A percentile compares a stretch with the other conserved stretches of the same genome.
Conservation (phyloP, 1,140 invertebrate genomes). For the Trissolcus basalis region DNA sequence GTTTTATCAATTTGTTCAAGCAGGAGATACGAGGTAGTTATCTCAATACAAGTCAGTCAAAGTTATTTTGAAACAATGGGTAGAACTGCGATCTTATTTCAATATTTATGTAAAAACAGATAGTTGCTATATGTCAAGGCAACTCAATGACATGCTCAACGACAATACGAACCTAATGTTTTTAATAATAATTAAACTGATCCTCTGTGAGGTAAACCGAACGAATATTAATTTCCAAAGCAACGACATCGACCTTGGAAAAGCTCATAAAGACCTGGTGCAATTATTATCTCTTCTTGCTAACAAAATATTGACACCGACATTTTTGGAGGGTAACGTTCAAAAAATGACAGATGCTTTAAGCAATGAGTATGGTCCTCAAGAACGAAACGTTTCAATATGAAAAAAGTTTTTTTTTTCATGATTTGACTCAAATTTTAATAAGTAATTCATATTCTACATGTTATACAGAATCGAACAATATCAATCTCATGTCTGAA, state of each 20-base stretch:
- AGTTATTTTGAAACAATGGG: conserved; percentile 6
- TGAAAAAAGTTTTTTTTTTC: too few relatives aligned
- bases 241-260: conserved; percentile 5
- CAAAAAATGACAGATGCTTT: not conserved
- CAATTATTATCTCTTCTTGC: not conserved
- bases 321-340: too few relatives aligned
- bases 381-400: too few relatives aligned
- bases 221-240: not conserved
- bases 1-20: too few relatives aligned
- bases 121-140: not conserved
- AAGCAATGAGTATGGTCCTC: too few relatives aligned
- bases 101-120: not conserved
- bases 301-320: too few relatives aligned
- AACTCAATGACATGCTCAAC: conserved; percentile 1
- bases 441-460: too few relatives aligned
- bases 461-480: too few relatives aligned
- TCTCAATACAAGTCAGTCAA: not conserved
- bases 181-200: not conserved
- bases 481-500: too few relatives aligned
- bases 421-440: too few relatives aligned
- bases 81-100: conserved; percentile 1
- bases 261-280: conserved; percentile 1
- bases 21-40: not conserved
- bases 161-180: conserved; percentile 1
- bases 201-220: not conserved